These are phyloP conservation scores for Steromphala cineraria DNA, from an alignment of 2,888 invertebrate species.

Conservation along the genomic window DNA sequence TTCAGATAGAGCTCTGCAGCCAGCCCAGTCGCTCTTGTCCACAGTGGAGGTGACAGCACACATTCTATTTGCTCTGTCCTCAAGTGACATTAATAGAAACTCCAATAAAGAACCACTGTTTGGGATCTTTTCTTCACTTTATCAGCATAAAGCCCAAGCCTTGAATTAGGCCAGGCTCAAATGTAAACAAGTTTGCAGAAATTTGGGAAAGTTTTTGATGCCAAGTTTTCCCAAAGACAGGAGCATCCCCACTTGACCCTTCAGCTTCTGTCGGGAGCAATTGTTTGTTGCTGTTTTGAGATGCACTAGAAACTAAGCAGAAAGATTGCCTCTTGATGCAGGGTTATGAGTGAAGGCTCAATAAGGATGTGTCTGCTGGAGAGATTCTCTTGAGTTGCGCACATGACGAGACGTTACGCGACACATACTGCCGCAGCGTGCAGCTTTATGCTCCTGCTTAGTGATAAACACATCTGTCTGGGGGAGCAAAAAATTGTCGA, in stretches of 20 bases:
- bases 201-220: not conserved
- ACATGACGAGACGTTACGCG: too few relatives aligned
- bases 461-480: too few relatives aligned
- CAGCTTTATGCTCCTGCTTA: too few relatives aligned
- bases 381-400: too few relatives aligned
- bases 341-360: not conserved
- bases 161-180: not conserved
- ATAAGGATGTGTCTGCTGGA: too few relatives aligned
- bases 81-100: slow-evolving; percentile 2
- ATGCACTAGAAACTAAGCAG: not conserved
- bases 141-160: slow-evolving; percentile 8
- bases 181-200: not conserved
- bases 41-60: not conserved
- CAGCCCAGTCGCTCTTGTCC: too few relatives aligned
- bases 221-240: not conserved
- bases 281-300: not conserved
- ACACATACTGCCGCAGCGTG: too few relatives aligned
- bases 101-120: not conserved
- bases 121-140: not conserved
- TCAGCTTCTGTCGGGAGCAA: not conserved
- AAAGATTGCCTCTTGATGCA: not conserved
- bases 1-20: too few relatives aligned
- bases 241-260: not conserved
- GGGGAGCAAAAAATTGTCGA: too few relatives aligned
- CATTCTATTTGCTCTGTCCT: not conserved